These are phyloP conservation scores for Drosophila putrida DNA, from an alignment of 2,888 invertebrate species.

Conservation along the genomic window DNA sequence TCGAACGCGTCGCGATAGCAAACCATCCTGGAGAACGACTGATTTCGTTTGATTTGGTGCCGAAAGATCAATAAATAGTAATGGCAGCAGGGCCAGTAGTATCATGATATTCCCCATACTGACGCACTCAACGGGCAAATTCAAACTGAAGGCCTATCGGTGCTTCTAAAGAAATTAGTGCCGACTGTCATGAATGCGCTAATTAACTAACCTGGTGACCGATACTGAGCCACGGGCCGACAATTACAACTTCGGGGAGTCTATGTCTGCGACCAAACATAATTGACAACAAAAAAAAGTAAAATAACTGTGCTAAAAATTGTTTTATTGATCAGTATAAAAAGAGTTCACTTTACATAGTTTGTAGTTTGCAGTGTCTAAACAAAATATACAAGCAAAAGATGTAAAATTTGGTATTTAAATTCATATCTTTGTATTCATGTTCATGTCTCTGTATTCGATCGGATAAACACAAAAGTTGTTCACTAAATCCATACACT, in stretches of 20 bases:
- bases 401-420: too few species aligned
- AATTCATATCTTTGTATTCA: too few species aligned
- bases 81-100: not conserved
- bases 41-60: conserved; percentile 21
- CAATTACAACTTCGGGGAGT: conserved; percentile 7
- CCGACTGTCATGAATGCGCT: conserved; percentile 34
- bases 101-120: conserved; percentile 16
- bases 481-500: too few species aligned
- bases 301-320: not conserved
- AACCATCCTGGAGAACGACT: conserved; percentile 3
- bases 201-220: conserved; percentile 35
- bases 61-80: not conserved
- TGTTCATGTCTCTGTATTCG: too few species aligned
- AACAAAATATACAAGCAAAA: too few species aligned
- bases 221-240: not conserved
- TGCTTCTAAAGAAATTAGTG: conserved; percentile 10
- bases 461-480: too few species aligned
- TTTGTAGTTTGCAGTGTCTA: too few species aligned
- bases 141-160: conserved; percentile 25
- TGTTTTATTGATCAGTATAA: too few species aligned
- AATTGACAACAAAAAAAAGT: not conserved
- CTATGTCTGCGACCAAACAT: not conserved
- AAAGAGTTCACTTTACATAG: too few species aligned
- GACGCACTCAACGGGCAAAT: conserved; percentile 9
- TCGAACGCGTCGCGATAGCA: conserved; percentile 68